phyloP scores from a whole-genome alignment of 2,113 vertebrate species.

The Cyprinus carpio region DNA sequence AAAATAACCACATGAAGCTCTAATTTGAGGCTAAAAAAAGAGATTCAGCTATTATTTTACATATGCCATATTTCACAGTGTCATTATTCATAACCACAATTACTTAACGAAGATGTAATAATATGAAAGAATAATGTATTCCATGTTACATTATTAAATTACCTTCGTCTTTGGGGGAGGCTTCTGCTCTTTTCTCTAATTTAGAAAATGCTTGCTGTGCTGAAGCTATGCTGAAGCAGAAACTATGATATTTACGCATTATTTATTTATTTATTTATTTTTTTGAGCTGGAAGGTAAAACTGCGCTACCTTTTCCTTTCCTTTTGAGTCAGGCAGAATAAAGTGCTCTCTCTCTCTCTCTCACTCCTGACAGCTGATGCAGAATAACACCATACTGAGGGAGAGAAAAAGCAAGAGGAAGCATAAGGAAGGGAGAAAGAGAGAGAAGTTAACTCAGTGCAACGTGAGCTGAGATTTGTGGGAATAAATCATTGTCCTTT shows the following conservation, averaged over 20 bases:
- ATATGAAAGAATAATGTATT: slow-evolving; percentile 17
- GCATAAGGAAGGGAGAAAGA: background rate
- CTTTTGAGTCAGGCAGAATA: slow-evolving; percentile 48
- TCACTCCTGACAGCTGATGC: slow-evolving; percentile 45
- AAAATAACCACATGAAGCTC: background rate
- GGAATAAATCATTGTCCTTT: slow-evolving; percentile 17
- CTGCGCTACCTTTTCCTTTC: slow-evolving; percentile 46
- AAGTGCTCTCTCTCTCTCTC: slow-evolving; percentile 33
- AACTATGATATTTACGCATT: slow-evolving; percentile 57
- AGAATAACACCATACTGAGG: slow-evolving; percentile 15
- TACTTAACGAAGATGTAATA: background rate
- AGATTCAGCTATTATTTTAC: background rate
- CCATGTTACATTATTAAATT: slow-evolving; percentile 4
- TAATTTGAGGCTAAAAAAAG: background rate
- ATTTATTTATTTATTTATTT: too few relatives aligned
- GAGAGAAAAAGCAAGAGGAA: background rate
- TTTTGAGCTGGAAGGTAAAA: slow-evolving; percentile 53
- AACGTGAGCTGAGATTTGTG: slow-evolving; percentile 24
- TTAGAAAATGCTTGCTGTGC: slow-evolving; percentile 1
- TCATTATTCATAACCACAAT: background rate
- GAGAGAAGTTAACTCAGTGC: background rate
- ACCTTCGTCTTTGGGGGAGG: background rate
- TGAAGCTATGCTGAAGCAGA: slow-evolving; percentile 3
- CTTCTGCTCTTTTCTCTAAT: background rate
- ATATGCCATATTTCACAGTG: background rate